phyloP scores from a whole-genome alignment of 2,113 vertebrate genomes.

The Elaphurus davidianus region DNA sequence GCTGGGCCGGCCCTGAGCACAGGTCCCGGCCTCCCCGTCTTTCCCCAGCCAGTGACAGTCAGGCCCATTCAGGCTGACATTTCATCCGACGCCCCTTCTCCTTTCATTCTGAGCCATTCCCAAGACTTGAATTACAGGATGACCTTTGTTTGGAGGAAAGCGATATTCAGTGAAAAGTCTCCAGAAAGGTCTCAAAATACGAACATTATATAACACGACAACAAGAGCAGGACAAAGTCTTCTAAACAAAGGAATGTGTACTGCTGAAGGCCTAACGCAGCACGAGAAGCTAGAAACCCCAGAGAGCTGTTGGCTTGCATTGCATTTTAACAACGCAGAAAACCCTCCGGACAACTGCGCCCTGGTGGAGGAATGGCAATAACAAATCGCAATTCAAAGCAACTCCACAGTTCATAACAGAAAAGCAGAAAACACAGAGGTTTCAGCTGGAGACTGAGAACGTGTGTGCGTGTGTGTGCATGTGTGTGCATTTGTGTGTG shows the following conservation, averaged over 20 bases:
- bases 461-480: fast-evolving
- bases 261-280: background rate
- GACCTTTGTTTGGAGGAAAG: background rate
- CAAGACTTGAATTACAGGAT: background rate
- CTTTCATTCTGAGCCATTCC: background rate
- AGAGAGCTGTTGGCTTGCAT: background rate
- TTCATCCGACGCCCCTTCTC: background rate
- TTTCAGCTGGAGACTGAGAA: background rate
- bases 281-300: background rate
- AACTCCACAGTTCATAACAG: background rate
- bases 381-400: background rate
- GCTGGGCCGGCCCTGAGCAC: background rate
- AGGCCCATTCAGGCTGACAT: background rate
- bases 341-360: background rate
- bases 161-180: background rate
- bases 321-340: background rate
- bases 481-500: fast-evolving
- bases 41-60: background rate
- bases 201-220: background rate
- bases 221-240: background rate
- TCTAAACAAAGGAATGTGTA: background rate
- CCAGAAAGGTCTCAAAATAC: background rate
- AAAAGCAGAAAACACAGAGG: background rate
- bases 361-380: background rate
- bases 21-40: background rate